These are phyloP conservation scores for Eriocheir sinensis DNA, from an alignment of 1,140 invertebrate genomes.

Conservation along the genomic window DNA sequence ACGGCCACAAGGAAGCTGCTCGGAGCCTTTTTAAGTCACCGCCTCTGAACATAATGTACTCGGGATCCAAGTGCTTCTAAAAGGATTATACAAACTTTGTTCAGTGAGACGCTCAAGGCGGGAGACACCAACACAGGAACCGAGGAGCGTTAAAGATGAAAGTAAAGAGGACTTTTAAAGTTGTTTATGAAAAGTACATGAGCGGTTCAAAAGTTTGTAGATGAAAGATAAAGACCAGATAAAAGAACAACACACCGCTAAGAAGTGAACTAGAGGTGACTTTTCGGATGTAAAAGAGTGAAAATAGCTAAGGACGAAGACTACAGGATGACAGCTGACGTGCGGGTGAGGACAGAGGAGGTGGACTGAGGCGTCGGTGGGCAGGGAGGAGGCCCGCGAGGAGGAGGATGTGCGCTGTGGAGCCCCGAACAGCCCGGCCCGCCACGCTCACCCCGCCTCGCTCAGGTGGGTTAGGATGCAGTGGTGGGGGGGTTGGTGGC, in stretches of 20 bases:
- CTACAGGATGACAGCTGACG: not conserved
- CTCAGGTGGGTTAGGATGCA: slow-evolving; percentile 4
- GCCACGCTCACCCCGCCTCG: not conserved
- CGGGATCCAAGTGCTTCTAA: not conserved
- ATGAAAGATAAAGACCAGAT: not conserved
- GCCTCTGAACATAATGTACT: not conserved
- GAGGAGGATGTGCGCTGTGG: not conserved
- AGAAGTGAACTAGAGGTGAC: not conserved
- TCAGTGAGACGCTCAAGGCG: not conserved
- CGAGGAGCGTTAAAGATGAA: not conserved
- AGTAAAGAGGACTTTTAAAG: not conserved
- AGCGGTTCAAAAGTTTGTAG: not conserved
- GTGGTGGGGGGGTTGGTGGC: too few species aligned
- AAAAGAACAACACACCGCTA: not conserved
- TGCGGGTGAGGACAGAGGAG: not conserved
- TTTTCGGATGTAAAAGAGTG: not conserved
- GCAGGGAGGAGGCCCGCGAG: not conserved
- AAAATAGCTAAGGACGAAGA: not conserved
- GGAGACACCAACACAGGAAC: not conserved
- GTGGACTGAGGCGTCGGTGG: not conserved
- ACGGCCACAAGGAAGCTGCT: not conserved
- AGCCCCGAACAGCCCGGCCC: not conserved
- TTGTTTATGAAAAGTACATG: not conserved
- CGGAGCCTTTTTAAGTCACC: not conserved
- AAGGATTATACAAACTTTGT: not conserved